Percentiles rank a stretch among this genome's conserved stretches.
Evolutionary conservation across 2,113 vertebrate genomes (phyloP).

Genomic region (Zosterops borbonicus): DNA sequence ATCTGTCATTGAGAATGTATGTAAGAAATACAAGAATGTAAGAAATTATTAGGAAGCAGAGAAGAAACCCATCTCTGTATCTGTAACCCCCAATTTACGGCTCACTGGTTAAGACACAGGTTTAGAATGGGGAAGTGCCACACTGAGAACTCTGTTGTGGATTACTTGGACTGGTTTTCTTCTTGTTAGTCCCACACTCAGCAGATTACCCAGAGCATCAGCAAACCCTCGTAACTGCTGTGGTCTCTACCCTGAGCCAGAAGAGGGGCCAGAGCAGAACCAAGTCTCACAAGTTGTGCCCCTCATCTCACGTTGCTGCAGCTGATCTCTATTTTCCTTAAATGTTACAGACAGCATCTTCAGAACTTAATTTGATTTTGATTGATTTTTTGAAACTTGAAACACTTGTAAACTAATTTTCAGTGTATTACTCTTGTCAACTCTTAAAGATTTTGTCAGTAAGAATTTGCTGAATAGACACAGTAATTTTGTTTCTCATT

Average conservation of each 20-base stretch:
- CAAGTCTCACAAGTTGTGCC: conserved; percentile 33
- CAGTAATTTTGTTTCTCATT: conserved; percentile 78
- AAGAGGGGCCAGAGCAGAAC: neutral
- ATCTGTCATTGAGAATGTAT: neutral
- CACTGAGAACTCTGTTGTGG: neutral
- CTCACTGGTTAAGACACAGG: neutral
- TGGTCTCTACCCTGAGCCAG: neutral
- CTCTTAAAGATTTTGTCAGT: conserved; percentile 82
- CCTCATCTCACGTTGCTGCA: conserved; percentile 44
- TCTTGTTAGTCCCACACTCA: neutral
- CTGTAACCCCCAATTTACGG: neutral
- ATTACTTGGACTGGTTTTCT: neutral
- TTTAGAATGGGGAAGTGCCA: neutral
- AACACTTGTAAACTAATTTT: conserved; percentile 85
- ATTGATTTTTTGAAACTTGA: conserved; percentile 85
- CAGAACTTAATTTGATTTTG: conserved; percentile 83
- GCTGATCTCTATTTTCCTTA: conserved; percentile 75
- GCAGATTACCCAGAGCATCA: neutral
- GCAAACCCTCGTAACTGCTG: neutral
- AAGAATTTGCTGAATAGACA: conserved; percentile 83
- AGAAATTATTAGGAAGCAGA: neutral
- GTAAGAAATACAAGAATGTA: neutral
- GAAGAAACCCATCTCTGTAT: neutral
- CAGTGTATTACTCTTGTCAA: conserved; percentile 83
- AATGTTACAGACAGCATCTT: conserved; percentile 76